Conservation (phyloP, 2,888 invertebrate species). For the Cremastinae sp. region DNA sequence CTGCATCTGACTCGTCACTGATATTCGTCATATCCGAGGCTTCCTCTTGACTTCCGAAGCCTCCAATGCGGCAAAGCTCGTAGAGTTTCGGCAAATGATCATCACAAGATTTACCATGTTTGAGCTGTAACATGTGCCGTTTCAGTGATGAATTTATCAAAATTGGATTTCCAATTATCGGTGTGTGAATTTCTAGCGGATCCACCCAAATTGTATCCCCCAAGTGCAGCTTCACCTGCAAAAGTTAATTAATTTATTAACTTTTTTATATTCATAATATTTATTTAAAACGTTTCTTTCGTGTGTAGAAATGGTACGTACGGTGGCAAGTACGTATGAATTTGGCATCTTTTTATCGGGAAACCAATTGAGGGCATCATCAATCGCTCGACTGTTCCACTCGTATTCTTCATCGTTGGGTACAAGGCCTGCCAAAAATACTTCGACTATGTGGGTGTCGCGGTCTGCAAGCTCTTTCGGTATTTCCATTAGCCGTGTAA, state of each 20-base stretch:
- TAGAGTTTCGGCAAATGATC: constrained; percentile 81
- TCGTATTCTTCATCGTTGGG: constrained; percentile 82
- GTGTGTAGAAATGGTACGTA: constrained; percentile 49
- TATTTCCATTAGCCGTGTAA: constrained; percentile 75
- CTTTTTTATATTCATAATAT: background rate
- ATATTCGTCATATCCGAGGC: constrained; percentile 4
- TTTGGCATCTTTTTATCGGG: constrained; percentile 67
- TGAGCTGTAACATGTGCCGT: constrained; percentile 80
- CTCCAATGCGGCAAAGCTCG: constrained; percentile 79
- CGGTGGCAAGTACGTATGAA: constrained; percentile 74
- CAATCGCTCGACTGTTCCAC: constrained; percentile 81
- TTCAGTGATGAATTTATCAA: constrained; percentile 82
- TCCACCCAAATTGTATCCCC: constrained; percentile 85
- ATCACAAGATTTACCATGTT: constrained; percentile 79
- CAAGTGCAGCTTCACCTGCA: constrained; percentile 82
- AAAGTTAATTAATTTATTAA: background rate
- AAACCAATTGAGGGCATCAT: constrained; percentile 78
- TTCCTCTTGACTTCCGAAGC: constrained; percentile 66
- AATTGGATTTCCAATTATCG: constrained; percentile 81
- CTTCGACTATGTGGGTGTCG: constrained; percentile 81
- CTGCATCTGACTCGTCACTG: constrained; percentile 24
- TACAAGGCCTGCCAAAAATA: constrained; percentile 81
- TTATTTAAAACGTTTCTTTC: constrained; percentile 21
- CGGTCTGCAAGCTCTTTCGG: constrained; percentile 77
- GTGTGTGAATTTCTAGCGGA: constrained; percentile 83